phyloP scores from a whole-genome alignment of 2,797 vertebrate species.

The Notamacropus eugenii region DNA sequence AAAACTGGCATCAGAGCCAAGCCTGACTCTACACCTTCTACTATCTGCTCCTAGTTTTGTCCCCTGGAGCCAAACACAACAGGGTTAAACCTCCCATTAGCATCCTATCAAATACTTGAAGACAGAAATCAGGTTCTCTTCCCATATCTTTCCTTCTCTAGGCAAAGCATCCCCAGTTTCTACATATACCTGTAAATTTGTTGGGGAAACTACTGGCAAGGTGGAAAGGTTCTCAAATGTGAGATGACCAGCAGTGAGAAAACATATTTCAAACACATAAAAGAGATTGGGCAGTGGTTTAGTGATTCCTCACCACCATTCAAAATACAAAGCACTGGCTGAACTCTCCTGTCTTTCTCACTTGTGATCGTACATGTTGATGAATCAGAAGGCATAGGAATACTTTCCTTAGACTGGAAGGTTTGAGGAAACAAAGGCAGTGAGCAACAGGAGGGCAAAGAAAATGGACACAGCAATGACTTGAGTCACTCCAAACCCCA shows the following conservation, averaged over 20 bases:
- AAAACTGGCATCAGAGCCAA: not conserved
- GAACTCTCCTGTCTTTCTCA: not conserved
- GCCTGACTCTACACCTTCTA: not conserved
- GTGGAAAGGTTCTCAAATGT: not conserved
- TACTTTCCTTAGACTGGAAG: not conserved
- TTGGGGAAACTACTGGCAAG: not conserved
- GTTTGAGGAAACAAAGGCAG: not conserved
- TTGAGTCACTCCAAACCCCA: not conserved
- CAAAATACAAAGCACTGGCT: not conserved
- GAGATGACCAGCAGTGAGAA: not conserved
- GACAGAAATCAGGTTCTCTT: not conserved
- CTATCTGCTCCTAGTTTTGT: not conserved
- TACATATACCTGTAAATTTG: not conserved
- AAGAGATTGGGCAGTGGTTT: not conserved
- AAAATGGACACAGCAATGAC: not conserved
- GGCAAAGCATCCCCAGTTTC: not conserved
- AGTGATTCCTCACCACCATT: not conserved
- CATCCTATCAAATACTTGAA: not conserved
- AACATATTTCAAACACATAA: not conserved
- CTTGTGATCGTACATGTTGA: not conserved
- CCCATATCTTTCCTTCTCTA: not conserved
- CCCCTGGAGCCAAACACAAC: not conserved
- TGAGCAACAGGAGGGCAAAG: not conserved
- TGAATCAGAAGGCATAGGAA: not conserved
- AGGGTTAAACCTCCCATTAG: not conserved